These are phyloP conservation scores for Boleophthalmus pectinirostris DNA, from an alignment of 2,113 vertebrate species.

Conservation along the genomic window DNA sequence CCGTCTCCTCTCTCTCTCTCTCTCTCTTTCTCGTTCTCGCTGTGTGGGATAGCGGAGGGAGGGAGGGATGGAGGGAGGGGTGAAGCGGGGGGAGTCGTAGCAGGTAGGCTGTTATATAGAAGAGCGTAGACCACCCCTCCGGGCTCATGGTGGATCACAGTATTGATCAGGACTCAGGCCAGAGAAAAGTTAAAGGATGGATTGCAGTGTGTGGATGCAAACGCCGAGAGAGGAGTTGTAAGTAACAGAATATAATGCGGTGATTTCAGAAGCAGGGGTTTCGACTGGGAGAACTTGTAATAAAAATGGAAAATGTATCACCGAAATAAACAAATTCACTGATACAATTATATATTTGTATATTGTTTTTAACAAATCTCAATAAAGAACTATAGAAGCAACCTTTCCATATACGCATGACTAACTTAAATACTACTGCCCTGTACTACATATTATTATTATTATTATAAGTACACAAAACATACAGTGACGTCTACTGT, in stretches of 20 bases:
- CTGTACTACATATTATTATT: too few relatives aligned
- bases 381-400: too few relatives aligned
- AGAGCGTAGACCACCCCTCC: constrained; percentile 1
- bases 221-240: not conserved
- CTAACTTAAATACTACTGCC: too few relatives aligned
- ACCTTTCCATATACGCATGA: too few relatives aligned
- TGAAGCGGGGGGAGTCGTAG: not conserved
- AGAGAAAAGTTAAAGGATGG: constrained; percentile 82
- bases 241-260: constrained; percentile 94
- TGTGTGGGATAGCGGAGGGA: not conserved
- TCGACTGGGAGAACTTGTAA: too few relatives aligned
- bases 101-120: not conserved
- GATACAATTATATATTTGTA: too few relatives aligned
- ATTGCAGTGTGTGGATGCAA: constrained; percentile 81
- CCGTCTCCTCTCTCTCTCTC: not conserved
- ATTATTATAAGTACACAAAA: too few relatives aligned
- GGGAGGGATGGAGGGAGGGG: not conserved
- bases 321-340: too few relatives aligned
- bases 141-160: constrained; percentile 77
- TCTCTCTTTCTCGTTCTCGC: constrained; percentile 3
- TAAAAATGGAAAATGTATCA: too few relatives aligned
- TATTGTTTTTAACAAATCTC: too few relatives aligned
- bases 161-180: constrained; percentile 85
- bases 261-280: constrained; percentile 12
- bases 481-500: too few relatives aligned